Evolutionary conservation across 2,113 vertebrate genomes (phyloP).

Genomic region (Zosterops pallidus): DNA sequence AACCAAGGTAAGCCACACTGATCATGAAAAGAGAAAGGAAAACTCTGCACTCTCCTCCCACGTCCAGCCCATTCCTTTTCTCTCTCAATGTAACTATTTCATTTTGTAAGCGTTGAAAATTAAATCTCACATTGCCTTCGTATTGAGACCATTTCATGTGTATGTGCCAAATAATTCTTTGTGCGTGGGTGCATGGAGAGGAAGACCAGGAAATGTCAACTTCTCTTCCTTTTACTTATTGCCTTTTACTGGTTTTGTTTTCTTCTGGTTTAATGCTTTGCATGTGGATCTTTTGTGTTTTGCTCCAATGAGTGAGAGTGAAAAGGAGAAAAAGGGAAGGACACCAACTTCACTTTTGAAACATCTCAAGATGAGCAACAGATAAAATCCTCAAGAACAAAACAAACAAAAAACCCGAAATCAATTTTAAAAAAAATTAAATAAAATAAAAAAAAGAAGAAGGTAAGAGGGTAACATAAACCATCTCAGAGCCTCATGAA

Average conservation of each 20-base stretch:
- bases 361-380: background rate
- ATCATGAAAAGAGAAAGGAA: constrained; percentile 41
- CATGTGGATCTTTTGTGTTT: background rate
- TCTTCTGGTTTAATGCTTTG: background rate
- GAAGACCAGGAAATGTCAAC: background rate
- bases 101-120: constrained; percentile 13
- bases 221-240: background rate
- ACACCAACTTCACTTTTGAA: background rate
- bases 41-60: constrained; percentile 10
- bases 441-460: rapidly evolving
- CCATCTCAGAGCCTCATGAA: background rate
- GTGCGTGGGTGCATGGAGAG: background rate
- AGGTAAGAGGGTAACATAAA: background rate
- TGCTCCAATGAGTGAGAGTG: constrained; percentile 23
- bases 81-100: background rate
- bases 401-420: too few relatives aligned
- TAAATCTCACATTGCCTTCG: background rate
- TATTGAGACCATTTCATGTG: background rate
- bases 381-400: background rate
- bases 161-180: background rate
- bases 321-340: constrained; percentile 27
- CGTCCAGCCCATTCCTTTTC: background rate
- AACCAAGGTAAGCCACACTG: background rate
- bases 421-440: background rate
- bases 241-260: background rate